Percentiles rank a stretch among this genome's conserved stretches.
These are phyloP conservation scores for Daboia siamensis DNA, from an alignment of 2,113 vertebrate genomes.

Conservation along the genomic window DNA sequence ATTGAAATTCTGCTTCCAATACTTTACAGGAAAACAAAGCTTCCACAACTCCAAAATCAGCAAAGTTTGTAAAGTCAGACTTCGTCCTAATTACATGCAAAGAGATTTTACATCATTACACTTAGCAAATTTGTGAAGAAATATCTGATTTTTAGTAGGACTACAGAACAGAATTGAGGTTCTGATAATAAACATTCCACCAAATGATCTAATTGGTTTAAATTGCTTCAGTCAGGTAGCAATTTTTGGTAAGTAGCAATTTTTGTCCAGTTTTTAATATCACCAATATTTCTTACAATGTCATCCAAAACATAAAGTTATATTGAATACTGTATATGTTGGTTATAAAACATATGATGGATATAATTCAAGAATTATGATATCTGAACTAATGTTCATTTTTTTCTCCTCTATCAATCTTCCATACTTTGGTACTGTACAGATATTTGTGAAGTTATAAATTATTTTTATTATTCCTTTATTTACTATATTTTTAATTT, in stretches of 20 bases:
- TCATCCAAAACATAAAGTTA: conserved; percentile 23
- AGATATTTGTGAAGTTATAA: background rate
- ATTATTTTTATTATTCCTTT: background rate
- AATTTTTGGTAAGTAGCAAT: background rate
- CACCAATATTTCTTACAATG: conserved; percentile 31
- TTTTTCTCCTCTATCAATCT: conserved; percentile 64
- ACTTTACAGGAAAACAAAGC: background rate
- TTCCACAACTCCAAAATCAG: background rate
- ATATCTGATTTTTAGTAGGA: background rate
- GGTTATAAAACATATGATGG: conserved; percentile 71
- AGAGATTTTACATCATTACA: background rate
- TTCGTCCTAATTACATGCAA: background rate
- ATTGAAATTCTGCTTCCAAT: background rate
- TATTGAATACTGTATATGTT: background rate
- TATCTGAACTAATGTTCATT: conserved; percentile 74
- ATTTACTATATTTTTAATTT: background rate
- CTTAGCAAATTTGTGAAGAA: background rate
- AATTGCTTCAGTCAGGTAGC: background rate
- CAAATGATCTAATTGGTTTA: background rate
- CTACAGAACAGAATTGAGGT: background rate
- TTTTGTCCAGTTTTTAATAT: background rate
- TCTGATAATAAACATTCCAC: background rate
- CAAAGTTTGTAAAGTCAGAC: background rate
- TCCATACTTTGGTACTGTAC: background rate
- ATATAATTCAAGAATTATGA: conserved; percentile 70